Evolutionary conservation across 2,888 invertebrate genomes (phyloP).

Genomic region (Sthenelais limicola): DNA sequence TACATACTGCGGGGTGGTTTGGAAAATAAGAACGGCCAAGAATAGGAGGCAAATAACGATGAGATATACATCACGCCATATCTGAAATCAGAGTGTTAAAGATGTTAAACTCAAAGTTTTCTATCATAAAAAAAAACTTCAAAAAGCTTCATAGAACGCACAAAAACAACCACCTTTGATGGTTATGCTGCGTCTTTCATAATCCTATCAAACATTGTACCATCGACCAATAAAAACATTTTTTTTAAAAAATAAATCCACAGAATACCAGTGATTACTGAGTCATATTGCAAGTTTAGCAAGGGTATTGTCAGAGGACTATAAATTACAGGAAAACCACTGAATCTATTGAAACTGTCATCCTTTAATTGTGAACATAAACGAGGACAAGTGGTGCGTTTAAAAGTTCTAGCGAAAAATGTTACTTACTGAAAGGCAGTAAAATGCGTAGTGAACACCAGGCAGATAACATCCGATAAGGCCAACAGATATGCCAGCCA

Average conservation of each 20-base stretch:
- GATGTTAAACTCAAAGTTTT: no score
- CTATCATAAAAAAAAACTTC: no score
- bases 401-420: no score
- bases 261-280: not conserved
- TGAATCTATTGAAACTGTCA: not conserved
- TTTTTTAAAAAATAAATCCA: not conserved
- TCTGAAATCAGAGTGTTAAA: no score
- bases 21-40: constrained; percentile 83
- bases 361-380: not conserved
- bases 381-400: not conserved
- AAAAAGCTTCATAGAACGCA: no score
- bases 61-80: constrained; percentile 85
- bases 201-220: no score
- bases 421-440: constrained; percentile 88
- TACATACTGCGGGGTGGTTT: constrained; percentile 75
- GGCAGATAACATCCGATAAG: constrained; percentile 94
- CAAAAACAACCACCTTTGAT: no score
- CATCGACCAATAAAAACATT: no score
- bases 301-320: no score
- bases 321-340: not conserved
- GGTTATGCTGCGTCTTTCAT: no score
- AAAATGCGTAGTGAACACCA: constrained; percentile 96
- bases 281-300: not conserved
- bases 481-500: constrained; percentile 93
- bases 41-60: constrained; percentile 87